Conservation (phyloP, 2,797 vertebrate species). For the Clarias fuscus region DNA sequence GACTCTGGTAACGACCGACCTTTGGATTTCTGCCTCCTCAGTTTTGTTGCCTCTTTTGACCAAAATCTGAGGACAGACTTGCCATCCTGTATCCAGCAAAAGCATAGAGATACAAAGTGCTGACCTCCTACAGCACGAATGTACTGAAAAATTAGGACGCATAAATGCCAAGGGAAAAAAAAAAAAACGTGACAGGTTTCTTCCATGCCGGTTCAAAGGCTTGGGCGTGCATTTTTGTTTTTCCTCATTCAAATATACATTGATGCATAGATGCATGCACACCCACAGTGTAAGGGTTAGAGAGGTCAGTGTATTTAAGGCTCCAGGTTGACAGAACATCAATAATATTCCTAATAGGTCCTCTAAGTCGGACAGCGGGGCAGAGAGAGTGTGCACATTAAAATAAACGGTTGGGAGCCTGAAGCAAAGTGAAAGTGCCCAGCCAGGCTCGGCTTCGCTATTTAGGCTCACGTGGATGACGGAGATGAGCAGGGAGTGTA, state of each 20-base stretch:
- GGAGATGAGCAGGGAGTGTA: background rate
- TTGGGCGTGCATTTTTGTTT: slow-evolving; percentile 16
- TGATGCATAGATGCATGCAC: background rate
- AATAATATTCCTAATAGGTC: slow-evolving; percentile 53
- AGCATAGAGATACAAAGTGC: background rate
- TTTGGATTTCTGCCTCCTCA: background rate
- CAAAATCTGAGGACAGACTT: background rate
- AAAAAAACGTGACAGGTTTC: slow-evolving; percentile 24
- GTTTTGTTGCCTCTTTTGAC: background rate
- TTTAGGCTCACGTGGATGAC: background rate
- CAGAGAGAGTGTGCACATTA: slow-evolving; percentile 19
- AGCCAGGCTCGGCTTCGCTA: background rate
- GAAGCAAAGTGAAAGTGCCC: slow-evolving; percentile 8
- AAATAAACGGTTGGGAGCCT: slow-evolving; percentile 30
- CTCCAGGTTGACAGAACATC: slow-evolving; percentile 54
- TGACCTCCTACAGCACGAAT: slow-evolving; percentile 4
- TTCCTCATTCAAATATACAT: background rate
- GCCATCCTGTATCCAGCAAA: background rate
- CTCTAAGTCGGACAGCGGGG: slow-evolving; percentile 25
- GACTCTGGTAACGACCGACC: background rate
- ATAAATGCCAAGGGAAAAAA: slow-evolving; percentile 36
- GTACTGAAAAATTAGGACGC: slow-evolving; percentile 28
- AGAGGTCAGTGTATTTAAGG: slow-evolving; percentile 55
- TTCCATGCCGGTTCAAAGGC: slow-evolving; percentile 29
- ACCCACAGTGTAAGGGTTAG: slow-evolving; percentile 37